phyloP scores from a whole-genome alignment of 2,113 vertebrate genomes.

The Leucopsar rothschildi region DNA sequence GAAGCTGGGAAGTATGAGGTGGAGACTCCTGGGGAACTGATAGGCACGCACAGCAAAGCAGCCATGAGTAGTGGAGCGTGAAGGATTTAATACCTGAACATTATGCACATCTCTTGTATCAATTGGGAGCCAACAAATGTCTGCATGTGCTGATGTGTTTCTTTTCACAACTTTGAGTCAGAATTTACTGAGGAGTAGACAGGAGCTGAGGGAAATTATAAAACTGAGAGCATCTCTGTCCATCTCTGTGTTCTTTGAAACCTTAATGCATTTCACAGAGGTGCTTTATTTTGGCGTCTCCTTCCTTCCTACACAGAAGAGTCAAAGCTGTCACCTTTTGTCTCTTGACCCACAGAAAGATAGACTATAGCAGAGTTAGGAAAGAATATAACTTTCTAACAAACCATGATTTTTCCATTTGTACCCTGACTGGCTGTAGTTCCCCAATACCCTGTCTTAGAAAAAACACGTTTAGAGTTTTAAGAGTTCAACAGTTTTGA shows the following conservation, averaged over 20 bases:
- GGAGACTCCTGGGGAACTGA: slow-evolving; percentile 80
- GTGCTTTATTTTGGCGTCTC: neutral
- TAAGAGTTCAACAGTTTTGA: neutral
- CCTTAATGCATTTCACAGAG: neutral
- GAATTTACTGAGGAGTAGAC: neutral
- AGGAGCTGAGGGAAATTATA: neutral
- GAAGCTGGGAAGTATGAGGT: slow-evolving; percentile 79
- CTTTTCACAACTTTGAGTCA: neutral
- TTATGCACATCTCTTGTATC: neutral
- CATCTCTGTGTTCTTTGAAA: neutral
- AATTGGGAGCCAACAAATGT: neutral
- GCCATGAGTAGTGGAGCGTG: slow-evolving; percentile 21
- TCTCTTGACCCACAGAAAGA: neutral
- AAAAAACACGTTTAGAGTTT: neutral
- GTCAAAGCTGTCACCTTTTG: neutral
- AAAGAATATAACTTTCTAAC: neutral
- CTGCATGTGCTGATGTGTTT: neutral
- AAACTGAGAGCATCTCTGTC: neutral
- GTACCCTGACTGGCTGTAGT: neutral
- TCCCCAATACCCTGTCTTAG: neutral
- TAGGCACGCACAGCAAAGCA: slow-evolving; percentile 50
- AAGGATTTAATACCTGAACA: neutral
- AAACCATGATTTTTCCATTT: neutral
- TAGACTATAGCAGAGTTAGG: neutral
- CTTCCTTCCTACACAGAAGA: neutral